A percentile compares a stretch with the other conserved stretches of the same genome.
These are phyloP conservation scores for Chiloscyllium punctatum DNA, from an alignment of 2,797 vertebrate genomes.

Conservation along the genomic window DNA sequence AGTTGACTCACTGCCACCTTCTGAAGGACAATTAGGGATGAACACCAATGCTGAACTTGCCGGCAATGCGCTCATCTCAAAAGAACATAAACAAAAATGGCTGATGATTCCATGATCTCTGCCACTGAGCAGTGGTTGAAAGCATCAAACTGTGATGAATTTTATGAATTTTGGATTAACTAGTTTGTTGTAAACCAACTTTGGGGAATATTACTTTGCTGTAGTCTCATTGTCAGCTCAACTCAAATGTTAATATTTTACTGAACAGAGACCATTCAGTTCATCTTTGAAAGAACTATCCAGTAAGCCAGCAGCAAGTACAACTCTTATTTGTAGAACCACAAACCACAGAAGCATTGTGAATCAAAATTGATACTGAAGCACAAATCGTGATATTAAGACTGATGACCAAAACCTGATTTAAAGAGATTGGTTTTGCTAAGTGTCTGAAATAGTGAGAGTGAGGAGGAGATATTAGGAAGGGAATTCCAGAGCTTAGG, in stretches of 20 bases:
- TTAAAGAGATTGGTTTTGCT: neutral
- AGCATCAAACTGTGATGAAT: neutral
- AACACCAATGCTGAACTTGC: neutral
- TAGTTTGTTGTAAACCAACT: neutral
- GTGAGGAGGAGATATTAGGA: neutral
- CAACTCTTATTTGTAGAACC: neutral
- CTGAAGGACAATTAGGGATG: neutral
- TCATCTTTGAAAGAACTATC: neutral
- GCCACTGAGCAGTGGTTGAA: neutral
- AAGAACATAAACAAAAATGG: neutral
- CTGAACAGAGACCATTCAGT: neutral
- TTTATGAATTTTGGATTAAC: constrained; percentile 31
- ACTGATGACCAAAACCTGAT: neutral
- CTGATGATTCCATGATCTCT: neutral
- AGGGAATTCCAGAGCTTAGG: neutral
- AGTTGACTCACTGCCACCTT: neutral
- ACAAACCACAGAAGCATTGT: neutral
- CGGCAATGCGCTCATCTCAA: neutral
- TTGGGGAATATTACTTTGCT: neutral
- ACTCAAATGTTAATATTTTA: neutral
- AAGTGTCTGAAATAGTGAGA: neutral
- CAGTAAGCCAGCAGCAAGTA: neutral
- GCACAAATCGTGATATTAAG: neutral
- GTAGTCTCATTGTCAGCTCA: neutral
- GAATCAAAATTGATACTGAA: neutral